Percentiles rank a stretch among this genome's conserved stretches.
phyloP scores from a whole-genome alignment of 1,140 invertebrate species.

The Antheraea pernyi region DNA sequence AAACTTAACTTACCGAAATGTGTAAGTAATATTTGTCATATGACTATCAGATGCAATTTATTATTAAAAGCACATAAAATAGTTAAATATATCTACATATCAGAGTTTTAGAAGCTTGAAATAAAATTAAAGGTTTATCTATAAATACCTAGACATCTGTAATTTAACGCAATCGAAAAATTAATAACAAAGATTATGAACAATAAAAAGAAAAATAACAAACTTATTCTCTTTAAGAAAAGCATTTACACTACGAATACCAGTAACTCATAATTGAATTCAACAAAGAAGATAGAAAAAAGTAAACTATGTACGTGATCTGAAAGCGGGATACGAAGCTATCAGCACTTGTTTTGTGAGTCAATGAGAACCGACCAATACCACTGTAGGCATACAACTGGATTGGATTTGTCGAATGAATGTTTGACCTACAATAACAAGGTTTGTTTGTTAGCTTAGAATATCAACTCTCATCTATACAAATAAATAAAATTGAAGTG shows the following conservation, averaged over 20 bases:
- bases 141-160: no score
- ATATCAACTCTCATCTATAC: neutral
- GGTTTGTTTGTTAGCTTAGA: conserved; percentile 1
- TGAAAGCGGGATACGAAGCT: conserved; percentile 36
- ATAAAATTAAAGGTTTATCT: no score
- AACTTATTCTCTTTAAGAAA: conserved; percentile 27
- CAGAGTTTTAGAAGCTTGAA: no score
- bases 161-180: neutral
- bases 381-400: conserved; percentile 13
- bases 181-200: neutral
- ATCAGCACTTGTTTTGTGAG: conserved; percentile 48
- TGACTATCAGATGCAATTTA: no score
- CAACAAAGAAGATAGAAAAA: conserved; percentile 53
- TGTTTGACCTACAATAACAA: conserved; percentile 4
- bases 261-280: conserved; percentile 46
- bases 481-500: no score
- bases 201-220: conserved; percentile 14
- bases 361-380: conserved; percentile 33
- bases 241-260: conserved; percentile 35
- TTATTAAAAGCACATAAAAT: no score
- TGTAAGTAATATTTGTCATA: no score
- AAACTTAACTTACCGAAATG: no score
- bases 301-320: conserved; percentile 48
- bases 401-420: conserved; percentile 4
- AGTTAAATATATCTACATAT: no score